Conservation (phyloP, 1,140 invertebrate genomes). For the Acyrthosiphon pisum region DNA sequence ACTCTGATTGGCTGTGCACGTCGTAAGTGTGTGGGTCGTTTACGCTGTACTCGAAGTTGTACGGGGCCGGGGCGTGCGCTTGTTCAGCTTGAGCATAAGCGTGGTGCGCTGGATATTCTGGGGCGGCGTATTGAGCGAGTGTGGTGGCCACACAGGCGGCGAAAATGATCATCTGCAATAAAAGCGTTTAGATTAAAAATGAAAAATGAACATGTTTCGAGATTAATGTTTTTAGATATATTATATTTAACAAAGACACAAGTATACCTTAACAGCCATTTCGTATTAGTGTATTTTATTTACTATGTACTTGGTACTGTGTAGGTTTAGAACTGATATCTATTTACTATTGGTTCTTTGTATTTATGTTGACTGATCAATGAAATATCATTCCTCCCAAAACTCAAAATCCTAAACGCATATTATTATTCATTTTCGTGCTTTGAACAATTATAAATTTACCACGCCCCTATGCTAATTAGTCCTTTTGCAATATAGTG, state of each 20-base stretch:
- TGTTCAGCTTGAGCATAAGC: background rate
- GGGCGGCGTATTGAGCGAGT: conserved; percentile 40
- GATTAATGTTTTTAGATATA: background rate
- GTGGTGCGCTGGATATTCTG: background rate
- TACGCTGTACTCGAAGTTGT: conserved; percentile 45
- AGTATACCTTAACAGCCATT: background rate
- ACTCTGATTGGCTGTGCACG: too few relatives aligned
- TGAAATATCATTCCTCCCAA: background rate
- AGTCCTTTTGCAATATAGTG: background rate
- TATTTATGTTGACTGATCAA: background rate
- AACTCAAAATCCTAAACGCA: background rate
- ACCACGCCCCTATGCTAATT: background rate
- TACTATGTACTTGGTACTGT: background rate
- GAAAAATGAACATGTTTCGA: background rate
- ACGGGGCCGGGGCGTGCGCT: conserved; percentile 59
- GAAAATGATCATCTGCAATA: conserved; percentile 58
- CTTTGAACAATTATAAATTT: background rate
- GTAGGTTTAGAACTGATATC: background rate
- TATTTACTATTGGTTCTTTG: background rate
- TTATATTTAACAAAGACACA: background rate
- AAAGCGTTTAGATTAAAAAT: background rate
- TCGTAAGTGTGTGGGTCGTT: background rate
- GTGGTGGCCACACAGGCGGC: conserved; percentile 59
- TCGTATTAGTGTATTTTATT: background rate
- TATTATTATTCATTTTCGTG: background rate